Base-by-base conservation (phyloP, 1,140 invertebrate genomes). In the Halesus radiatus region DNA sequence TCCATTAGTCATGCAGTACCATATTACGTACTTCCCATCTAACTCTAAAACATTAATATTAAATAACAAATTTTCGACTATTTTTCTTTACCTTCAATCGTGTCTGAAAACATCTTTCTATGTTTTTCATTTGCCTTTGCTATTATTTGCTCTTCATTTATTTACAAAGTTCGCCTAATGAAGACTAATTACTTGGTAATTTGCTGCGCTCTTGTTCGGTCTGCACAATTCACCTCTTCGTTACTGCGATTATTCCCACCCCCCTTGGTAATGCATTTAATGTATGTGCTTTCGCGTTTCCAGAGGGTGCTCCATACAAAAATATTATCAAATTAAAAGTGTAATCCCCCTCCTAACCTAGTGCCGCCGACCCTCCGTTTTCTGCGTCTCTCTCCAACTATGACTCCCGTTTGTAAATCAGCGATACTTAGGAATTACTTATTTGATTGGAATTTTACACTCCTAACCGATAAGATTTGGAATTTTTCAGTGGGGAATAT, bases 251-350 rank as follows among this genome's bases (percentile, higher is more conserved):
- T 72, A 72, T 72, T 72, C 26, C 50, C 16, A 54, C 68, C 50
- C 68, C 26, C 52, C 68, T 18, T 70, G 37, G 37, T 50, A 72
- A 72, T 72, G 45, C 68, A 22, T 72, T 72, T 72, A 72, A 72
- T 72, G 45, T 53, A 72, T 72, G 68, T 52, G 50, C 68, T 20
- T 50, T 72, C 68, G 50, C 68, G 45, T 23, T 72, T 22, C 20
- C 68, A 18, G 45, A 72, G 68, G 68, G 68, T 72, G 50, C 68
- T 52, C 22, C 45, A 72, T 72, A 72, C 68, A 72, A 72, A 72
- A 72, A 72, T 72, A 72, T 72, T 72, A 72, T 72, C 68, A 72
- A 72, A 72, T 72, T 72, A 72, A 72, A 72, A 72, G 20, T 52
- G 68, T 53, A 72, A 72, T 53, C 68, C 68, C 62, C 68, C 68